These are phyloP conservation scores for Gymnarchus niloticus DNA, from an alignment of 2,113 vertebrate genomes.

Conservation along the genomic window DNA sequence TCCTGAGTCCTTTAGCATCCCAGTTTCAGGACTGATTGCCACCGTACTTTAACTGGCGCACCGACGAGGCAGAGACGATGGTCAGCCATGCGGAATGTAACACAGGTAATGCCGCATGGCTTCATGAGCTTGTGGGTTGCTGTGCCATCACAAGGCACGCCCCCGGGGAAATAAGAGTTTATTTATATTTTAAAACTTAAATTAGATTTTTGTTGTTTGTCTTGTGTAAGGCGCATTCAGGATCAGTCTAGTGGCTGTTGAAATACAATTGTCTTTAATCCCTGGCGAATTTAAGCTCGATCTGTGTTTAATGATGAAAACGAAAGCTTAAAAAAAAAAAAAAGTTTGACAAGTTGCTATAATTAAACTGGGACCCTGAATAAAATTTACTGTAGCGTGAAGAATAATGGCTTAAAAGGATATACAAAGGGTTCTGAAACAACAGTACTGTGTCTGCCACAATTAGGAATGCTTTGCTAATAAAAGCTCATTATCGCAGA, in stretches of 20 bases:
- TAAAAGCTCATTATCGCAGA: constrained; percentile 40
- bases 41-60: neutral
- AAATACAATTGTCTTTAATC: constrained; percentile 29
- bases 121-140: neutral
- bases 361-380: constrained; percentile 35
- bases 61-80: neutral
- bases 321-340: constrained; percentile 51
- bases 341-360: constrained; percentile 35
- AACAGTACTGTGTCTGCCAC: constrained; percentile 31
- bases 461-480: constrained; percentile 41
- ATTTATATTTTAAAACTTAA: constrained; percentile 26
- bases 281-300: constrained; percentile 32
- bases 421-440: constrained; percentile 33
- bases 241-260: constrained; percentile 15
- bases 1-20: neutral
- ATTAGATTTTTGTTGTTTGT: constrained; percentile 24
- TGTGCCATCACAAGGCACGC: neutral
- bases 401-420: constrained; percentile 17
- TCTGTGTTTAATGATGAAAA: constrained; percentile 63
- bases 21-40: neutral
- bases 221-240: constrained; percentile 19
- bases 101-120: neutral
- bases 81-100: neutral
- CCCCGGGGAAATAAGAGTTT: constrained; percentile 24
- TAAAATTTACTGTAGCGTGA: constrained; percentile 33